These are phyloP conservation scores for Heliocidaris erythrogramma DNA, from an alignment of 35 echinoderm and acorn worm species.

Conservation along the genomic window DNA sequence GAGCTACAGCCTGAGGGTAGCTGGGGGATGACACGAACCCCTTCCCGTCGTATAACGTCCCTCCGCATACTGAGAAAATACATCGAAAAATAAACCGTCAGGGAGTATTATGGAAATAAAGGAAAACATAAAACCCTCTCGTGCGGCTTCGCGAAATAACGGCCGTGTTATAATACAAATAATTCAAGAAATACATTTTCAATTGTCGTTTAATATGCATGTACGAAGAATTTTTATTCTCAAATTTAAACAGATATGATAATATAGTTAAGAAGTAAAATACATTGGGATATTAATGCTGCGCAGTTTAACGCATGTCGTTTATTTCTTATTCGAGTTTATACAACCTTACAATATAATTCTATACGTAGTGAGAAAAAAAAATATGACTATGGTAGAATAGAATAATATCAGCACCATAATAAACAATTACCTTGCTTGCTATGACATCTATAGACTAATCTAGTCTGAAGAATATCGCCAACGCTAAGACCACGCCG, in stretches of 20 bases:
- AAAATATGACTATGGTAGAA: not conserved
- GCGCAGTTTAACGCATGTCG: not conserved
- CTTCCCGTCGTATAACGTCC: constrained; percentile 64
- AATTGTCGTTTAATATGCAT: no score
- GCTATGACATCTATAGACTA: constrained; percentile 66
- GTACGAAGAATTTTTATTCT: no score
- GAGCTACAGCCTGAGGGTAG: constrained; percentile 61
- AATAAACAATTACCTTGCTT: constrained; percentile 53
- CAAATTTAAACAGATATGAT: no score
- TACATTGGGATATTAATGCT: no score
- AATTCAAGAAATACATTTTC: no score
- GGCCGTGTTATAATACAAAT: no score
- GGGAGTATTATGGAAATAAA: no score
- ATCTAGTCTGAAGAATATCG: constrained; percentile 75
- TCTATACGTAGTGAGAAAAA: not conserved
- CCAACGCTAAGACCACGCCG: constrained; percentile 63
- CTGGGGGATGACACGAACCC: constrained; percentile 75
- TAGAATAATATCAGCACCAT: not conserved
- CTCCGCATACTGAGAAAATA: constrained; percentile 64
- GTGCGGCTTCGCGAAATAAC: no score
- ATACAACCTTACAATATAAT: not conserved
- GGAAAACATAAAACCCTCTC: no score
- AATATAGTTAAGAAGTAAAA: no score
- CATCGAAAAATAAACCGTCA: no score
- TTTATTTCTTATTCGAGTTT: not conserved